phyloP scores from a whole-genome alignment of 2,888 invertebrate species.

The Eumacrocentrus americanus region DNA sequence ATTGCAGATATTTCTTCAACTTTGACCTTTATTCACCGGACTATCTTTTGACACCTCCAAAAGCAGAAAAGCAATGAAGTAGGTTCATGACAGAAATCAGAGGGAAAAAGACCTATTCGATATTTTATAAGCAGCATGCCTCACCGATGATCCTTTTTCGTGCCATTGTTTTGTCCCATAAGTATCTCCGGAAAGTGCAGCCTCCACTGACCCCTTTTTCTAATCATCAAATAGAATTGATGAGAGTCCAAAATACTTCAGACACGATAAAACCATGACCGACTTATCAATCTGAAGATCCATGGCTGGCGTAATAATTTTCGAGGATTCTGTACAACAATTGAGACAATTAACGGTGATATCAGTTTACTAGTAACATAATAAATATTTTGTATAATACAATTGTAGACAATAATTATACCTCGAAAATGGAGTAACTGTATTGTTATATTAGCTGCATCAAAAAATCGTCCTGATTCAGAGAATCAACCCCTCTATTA shows the following conservation, averaged over 20 bases:
- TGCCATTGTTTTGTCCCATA: constrained; percentile 5
- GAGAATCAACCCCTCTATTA: too few relatives aligned
- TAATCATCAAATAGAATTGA: background rate
- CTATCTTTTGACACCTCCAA: too few relatives aligned
- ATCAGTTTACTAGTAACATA: background rate
- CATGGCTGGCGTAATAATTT: background rate
- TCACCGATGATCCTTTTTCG: constrained; percentile 1
- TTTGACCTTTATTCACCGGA: too few relatives aligned
- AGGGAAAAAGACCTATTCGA: too few relatives aligned
- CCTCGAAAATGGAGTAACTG: background rate
- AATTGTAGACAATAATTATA: background rate
- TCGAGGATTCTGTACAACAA: background rate
- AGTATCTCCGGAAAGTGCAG: background rate
- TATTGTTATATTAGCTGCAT: background rate
- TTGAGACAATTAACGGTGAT: background rate
- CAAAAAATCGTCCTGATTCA: too few relatives aligned
- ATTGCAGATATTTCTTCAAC: too few relatives aligned
- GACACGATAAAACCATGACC: background rate
- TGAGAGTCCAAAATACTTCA: background rate
- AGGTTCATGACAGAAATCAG: too few relatives aligned
- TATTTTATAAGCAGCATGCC: background rate
- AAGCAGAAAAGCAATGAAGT: too few relatives aligned
- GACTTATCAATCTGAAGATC: background rate
- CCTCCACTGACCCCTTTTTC: too few relatives aligned
- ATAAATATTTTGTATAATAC: background rate